These are phyloP conservation scores for Strigops habroptila DNA, from an alignment of 2,113 vertebrate genomes.

Conservation along the genomic window DNA sequence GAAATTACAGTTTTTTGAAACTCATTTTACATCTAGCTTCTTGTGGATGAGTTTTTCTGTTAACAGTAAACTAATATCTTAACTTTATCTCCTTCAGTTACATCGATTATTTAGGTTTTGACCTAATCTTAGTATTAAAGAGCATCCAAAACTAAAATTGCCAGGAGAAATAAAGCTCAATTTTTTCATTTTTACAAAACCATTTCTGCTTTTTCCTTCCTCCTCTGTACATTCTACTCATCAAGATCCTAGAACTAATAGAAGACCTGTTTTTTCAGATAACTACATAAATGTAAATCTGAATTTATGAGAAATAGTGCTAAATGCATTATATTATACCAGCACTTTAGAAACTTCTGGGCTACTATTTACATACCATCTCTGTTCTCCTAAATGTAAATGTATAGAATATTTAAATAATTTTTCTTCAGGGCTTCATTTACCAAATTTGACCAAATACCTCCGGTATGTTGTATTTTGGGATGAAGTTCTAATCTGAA, in stretches of 20 bases:
- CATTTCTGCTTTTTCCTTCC: constrained; percentile 14
- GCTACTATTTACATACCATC: background rate
- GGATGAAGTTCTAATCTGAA: background rate
- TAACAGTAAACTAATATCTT: background rate
- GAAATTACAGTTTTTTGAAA: background rate
- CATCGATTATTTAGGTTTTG: background rate
- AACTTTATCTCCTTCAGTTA: background rate
- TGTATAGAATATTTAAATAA: background rate
- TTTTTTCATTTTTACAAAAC: background rate
- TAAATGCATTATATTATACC: background rate
- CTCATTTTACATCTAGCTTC: background rate
- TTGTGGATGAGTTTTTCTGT: background rate
- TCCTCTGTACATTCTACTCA: background rate
- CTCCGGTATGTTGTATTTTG: background rate
- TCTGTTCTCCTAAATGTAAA: background rate
- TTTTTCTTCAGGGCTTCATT: background rate
- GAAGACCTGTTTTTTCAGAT: background rate
- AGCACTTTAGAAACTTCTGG: background rate
- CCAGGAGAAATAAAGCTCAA: background rate
- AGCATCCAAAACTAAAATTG: constrained; percentile 5
- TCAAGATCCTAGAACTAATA: background rate
- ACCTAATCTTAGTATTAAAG: background rate
- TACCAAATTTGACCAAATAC: background rate
- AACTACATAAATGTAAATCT: background rate
- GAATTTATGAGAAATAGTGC: background rate